These are phyloP conservation scores for Calypte anna DNA, from an alignment of 2,113 vertebrate genomes.

Conservation along the genomic window DNA sequence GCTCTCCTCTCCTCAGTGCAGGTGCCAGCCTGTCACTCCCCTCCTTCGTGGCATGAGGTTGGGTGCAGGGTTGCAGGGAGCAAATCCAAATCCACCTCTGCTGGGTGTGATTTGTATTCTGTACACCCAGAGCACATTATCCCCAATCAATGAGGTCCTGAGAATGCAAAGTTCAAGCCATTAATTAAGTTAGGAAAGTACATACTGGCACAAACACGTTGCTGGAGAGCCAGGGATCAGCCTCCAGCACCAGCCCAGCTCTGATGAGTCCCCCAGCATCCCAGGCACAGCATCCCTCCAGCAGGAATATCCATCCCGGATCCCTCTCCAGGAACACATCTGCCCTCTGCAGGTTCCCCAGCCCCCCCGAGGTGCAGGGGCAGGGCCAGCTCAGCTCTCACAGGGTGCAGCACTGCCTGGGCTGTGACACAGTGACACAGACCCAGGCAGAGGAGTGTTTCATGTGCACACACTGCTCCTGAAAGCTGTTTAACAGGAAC, in stretches of 20 bases:
- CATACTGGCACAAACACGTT: neutral
- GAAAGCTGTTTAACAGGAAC: neutral
- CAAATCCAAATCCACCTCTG: neutral
- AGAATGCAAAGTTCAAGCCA: neutral
- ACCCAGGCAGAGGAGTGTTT: neutral
- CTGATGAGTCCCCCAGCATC: neutral
- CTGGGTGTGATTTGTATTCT: neutral
- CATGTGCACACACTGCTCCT: neutral
- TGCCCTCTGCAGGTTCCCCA: neutral
- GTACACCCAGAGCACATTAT: neutral
- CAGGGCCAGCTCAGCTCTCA: no score
- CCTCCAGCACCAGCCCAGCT: neutral
- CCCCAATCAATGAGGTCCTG: neutral
- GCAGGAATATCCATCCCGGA: no score
- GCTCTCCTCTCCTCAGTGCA: no score
- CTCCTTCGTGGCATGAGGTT: rapidly evolving
- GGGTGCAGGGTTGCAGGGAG: neutral
- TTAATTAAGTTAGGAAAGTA: neutral
- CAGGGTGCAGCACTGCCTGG: no score
- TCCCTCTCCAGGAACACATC: neutral
- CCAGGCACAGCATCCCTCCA: no score
- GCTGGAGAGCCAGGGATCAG: neutral
- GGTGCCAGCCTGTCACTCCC: no score
- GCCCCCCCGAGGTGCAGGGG: no score
- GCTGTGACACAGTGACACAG: neutral